phyloP scores from a whole-genome alignment of 2,113 vertebrate species.

The Cyanoderma ruficeps region DNA sequence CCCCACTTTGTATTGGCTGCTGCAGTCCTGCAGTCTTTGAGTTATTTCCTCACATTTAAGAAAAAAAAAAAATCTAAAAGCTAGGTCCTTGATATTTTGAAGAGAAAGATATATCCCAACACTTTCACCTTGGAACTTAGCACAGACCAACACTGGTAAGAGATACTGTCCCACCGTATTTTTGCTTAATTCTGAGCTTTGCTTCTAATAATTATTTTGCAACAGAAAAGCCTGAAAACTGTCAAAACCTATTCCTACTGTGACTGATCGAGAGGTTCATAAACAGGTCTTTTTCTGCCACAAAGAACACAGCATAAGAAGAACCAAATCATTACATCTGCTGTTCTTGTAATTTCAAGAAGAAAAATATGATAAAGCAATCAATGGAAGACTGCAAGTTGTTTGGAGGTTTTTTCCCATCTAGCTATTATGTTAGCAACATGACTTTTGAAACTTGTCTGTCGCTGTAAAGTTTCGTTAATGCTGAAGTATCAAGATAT shows the following conservation, averaged over 20 bases:
- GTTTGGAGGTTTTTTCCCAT: background rate
- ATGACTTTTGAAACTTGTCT: background rate
- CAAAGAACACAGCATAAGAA: background rate
- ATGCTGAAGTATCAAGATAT: background rate
- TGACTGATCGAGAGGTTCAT: background rate
- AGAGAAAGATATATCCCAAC: background rate
- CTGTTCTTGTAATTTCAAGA: background rate
- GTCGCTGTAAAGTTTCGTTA: background rate
- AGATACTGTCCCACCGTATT: background rate
- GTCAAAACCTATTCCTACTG: background rate
- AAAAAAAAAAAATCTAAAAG: background rate
- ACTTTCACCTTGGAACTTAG: background rate
- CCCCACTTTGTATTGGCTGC: background rate
- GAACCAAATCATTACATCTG: background rate
- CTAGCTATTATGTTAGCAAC: background rate
- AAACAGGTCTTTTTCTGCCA: background rate
- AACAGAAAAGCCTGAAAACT: background rate
- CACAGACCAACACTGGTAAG: fast-evolving
- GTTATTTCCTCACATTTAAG: background rate
- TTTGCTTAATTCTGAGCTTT: background rate
- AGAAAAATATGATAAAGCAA: background rate
- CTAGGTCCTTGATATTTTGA: background rate
- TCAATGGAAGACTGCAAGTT: background rate
- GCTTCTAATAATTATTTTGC: background rate
- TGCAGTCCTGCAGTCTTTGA: background rate